Evolutionary conservation across 2,797 vertebrate genomes (phyloP), one percentile per base, ranked within the genome.

Genomic region (Nyctalus aviator): DNA sequence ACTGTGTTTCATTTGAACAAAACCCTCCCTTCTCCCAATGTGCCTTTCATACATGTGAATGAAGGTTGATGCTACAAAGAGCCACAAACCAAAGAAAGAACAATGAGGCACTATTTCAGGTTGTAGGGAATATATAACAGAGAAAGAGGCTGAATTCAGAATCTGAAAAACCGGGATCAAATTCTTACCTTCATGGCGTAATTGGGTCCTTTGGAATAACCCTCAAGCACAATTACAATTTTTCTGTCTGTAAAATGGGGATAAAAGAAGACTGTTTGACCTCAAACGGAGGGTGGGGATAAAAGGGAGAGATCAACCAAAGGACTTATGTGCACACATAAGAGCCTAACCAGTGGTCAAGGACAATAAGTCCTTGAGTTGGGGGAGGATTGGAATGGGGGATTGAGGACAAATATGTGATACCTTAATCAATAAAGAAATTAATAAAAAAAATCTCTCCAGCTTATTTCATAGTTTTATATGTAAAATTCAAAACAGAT

Each of bases 1-100:
- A 48, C 44, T 69, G 15, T 17, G 37, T 87, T 95, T 94, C n/a
- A 78, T 89, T 85, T 96, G 84, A 95, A 75, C 77, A 84, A 73
- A 85, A 83, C 64, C 23, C 55, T 35, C 66, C n/a, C 77, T 66
- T 59, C 18, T 53, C 32, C 17, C 69, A 10, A 55, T n/a, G 84
- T 93, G 35, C n/a, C 73, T 95, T 78, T 57, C 78, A 94, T 35
- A 86, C 62, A 83, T 18, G 44, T 46, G 48, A 91, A 59, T 25
- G 37, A 81, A 32, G 41, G 3, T 32, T 44, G 62, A 90, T 71
- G n/a, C 21, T 86, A 77, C 35, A 94, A 93, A 96, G 93, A 83
- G 14, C 27, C 81, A 59, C 53, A 90, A 89, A 79, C 48, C 23
- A 84, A 90, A 88, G 55, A 64, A 76, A 92, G 66, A 76, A 57